phyloP scores from a whole-genome alignment of 2,797 vertebrate genomes.

The Syngnathus rostellatus region DNA sequence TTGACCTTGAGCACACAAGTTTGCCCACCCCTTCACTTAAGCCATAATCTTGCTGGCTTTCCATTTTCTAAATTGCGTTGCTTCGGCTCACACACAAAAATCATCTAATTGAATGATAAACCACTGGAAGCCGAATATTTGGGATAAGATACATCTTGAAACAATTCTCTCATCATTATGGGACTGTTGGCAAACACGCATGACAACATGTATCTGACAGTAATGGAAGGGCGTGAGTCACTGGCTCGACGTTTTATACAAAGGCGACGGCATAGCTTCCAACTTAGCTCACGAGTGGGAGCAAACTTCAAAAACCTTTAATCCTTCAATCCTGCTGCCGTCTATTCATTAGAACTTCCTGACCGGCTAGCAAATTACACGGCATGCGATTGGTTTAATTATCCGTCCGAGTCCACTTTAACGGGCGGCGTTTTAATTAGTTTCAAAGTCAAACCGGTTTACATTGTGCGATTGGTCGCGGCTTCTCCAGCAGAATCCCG shows the following conservation, averaged over 20 bases:
- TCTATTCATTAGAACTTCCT: conserved; percentile 37
- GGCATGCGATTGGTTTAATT: conserved; percentile 52
- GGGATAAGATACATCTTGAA: neutral
- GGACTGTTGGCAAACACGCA: neutral
- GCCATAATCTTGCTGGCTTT: neutral
- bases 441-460: conserved; percentile 24
- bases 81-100: neutral
- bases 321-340: conserved; percentile 18
- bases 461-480: conserved; percentile 31
- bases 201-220: neutral
- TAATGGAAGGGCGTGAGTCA: conserved; percentile 1
- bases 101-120: neutral
- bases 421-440: conserved; percentile 58
- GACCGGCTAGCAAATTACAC: conserved; percentile 50
- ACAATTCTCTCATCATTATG: neutral
- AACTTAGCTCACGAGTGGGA: conserved; percentile 7
- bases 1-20: neutral
- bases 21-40: neutral
- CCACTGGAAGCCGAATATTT: neutral
- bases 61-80: too few species aligned
- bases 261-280: neutral
- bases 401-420: conserved; percentile 34
- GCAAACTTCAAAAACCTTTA: conserved; percentile 29
- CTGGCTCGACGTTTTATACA: neutral
- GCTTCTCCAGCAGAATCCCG: conserved; percentile 34